Conservation (phyloP, 1,140 invertebrate species). For the Tetraneura akinire region DNA sequence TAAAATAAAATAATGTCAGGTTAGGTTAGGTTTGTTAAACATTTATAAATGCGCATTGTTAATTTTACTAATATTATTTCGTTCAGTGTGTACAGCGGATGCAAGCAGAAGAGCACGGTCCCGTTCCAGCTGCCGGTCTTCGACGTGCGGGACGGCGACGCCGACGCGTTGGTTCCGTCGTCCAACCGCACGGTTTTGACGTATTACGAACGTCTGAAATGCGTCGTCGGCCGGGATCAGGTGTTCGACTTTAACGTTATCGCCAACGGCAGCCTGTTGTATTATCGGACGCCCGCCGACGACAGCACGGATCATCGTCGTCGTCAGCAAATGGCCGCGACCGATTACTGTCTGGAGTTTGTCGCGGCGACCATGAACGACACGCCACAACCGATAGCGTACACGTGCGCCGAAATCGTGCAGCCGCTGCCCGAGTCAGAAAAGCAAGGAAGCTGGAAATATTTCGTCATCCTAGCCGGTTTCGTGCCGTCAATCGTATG, state of each 20-base stretch:
- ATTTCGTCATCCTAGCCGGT: not conserved
- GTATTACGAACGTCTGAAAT: not conserved
- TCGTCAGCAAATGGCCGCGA: not conserved
- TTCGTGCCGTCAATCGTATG: slow-evolving; percentile 66
- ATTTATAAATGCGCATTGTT: no score
- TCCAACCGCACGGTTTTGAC: not conserved
- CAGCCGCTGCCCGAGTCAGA: not conserved
- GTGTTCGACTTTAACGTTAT: not conserved
- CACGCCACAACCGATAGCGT: not conserved
- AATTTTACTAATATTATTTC: no score
- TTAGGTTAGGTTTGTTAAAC: no score
- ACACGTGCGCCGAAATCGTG: not conserved
- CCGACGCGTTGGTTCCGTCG: not conserved
- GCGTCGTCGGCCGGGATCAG: rapidly evolving
- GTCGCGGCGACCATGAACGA: no score
- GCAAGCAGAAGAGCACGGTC: not conserved
- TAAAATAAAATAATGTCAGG: no score
- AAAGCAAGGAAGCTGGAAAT: slow-evolving; percentile 19
- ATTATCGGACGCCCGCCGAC: no score
- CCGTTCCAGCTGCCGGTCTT: not conserved
- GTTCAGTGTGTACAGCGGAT: not conserved
- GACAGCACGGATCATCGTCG: not conserved
- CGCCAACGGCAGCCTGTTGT: not conserved
- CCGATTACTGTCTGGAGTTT: not conserved
- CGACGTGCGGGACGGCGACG: not conserved